phyloP scores from a whole-genome alignment of 2,888 invertebrate species.

The Oxyteleia sp. region DNA sequence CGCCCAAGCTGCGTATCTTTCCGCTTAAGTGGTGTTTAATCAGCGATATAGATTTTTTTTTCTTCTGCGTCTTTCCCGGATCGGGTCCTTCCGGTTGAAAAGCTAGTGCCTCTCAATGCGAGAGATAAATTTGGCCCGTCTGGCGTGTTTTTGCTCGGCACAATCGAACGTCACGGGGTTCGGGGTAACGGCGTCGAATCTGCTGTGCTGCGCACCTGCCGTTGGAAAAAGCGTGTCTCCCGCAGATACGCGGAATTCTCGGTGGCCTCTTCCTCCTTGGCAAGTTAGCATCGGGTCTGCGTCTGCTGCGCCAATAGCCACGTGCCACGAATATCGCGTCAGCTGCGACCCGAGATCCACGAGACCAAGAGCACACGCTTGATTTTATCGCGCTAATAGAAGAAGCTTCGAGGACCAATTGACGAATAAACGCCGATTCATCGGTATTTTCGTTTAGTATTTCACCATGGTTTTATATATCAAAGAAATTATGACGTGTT shows the following conservation, averaged over 20 bases:
- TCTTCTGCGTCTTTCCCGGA: background rate
- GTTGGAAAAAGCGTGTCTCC: conserved; percentile 60
- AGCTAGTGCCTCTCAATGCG: conserved; percentile 39
- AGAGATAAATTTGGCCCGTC: conserved; percentile 54
- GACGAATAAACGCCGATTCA: background rate
- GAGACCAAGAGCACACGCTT: conserved; percentile 27
- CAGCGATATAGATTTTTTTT: conserved; percentile 40
- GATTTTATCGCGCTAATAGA: conserved; percentile 21
- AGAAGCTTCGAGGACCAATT: background rate
- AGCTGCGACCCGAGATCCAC: conserved; percentile 66
- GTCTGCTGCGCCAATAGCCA: conserved; percentile 59
- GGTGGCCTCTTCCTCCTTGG: conserved; percentile 42
- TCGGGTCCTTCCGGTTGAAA: conserved; percentile 50
- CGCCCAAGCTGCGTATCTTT: conserved; percentile 56
- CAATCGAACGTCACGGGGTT: conserved; percentile 50
- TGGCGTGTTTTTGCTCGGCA: conserved; percentile 55
- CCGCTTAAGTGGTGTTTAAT: conserved; percentile 59
- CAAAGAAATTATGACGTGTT: no score
- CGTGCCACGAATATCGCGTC: conserved; percentile 71
- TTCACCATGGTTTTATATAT: no score
- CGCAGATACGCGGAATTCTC: conserved; percentile 57
- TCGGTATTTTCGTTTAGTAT: no score
- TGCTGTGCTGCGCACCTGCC: conserved; percentile 56
- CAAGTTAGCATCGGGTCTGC: conserved; percentile 52
- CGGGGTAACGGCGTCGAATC: conserved; percentile 38